phyloP scores from a whole-genome alignment of 2,888 invertebrate genomes.

The Apamea monoglypha region DNA sequence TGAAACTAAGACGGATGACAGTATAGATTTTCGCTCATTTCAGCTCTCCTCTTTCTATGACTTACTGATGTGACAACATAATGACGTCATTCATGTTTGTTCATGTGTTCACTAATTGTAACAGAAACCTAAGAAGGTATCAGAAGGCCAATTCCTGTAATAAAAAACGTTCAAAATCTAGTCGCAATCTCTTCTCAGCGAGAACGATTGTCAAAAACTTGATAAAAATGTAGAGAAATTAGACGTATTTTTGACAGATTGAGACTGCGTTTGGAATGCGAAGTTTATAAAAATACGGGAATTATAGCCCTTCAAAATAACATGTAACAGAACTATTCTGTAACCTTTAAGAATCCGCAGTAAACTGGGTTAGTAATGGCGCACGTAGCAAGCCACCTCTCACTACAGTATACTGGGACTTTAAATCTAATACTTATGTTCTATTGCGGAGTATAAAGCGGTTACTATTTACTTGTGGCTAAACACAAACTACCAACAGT shows the following conservation, averaged over 20 bases:
- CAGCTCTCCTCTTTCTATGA: not conserved
- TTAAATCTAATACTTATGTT: conserved; percentile 40
- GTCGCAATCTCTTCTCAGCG: not conserved
- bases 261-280: not conserved
- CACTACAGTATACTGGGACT: conserved; percentile 7
- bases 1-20: not conserved
- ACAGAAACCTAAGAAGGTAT: not conserved
- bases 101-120: too few relatives aligned
- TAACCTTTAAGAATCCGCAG: conserved; percentile 21
- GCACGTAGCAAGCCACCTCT: conserved; percentile 27
- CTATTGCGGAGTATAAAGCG: conserved; percentile 13
- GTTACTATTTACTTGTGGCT: not conserved
- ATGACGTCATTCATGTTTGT: not conserved
- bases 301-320: not conserved
- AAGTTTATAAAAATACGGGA: not conserved
- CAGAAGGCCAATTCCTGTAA: not conserved
- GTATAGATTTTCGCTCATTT: not conserved
- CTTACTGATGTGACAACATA: not conserved
- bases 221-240: not conserved
- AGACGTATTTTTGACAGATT: not conserved
- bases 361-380: conserved; percentile 35
- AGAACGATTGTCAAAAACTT: not conserved
- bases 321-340: conserved; percentile 1
- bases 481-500: not conserved
- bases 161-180: not conserved